Base-by-base conservation (phyloP, 92 coral and sea anemone species). In the Porites lobata region DNA sequence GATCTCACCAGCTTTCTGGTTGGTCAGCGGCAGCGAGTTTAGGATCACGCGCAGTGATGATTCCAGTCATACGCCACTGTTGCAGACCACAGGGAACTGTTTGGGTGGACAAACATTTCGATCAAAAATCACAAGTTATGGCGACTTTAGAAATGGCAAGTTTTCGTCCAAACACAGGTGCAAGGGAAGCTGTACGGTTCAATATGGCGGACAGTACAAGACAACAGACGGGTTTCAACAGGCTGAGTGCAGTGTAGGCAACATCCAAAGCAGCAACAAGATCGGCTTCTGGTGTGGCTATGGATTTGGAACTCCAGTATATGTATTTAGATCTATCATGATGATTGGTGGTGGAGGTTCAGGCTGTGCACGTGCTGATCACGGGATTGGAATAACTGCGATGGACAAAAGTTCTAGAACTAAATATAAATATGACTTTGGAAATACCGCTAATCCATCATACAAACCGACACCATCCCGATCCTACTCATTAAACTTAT, bases 361-460 rank as follows among this genome's bases (percentile, higher is more conserved):
- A 9, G 18, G 4, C 21, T 64, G 69, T 14, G 18, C 69, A 64
- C 9, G 3, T 10, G 4, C 69, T 13, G 69, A 17, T 13, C n/a
- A 64, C 69, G 69, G 69, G 21, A 64, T 64, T 64, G 69, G 69
- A 13, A 64, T 13, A 64, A 64, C 69, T n/a, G 22, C 9, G 69
- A 4, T 22, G 10, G 17, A 64, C 0, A 38, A 4, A 38, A 0
- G 6, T 38, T 0, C 47, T 0, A 4, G 47, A 4, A 38, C 7
- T 38, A 38, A 38, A 38, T 38, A 38, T 38, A 38, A 38, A 38
- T 38, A 38, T 0, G 47, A 38, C 47, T 38, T 38, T 38, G 47
- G 47, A 38, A 38, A 38, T 38, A 38, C 47, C 47, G 47, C 47
- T 38, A 0, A 0, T 38, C 47, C 0, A 38, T 38, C 47, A 38